Evolutionary conservation across 1,140 invertebrate genomes (phyloP), one percentile per base, ranked within the genome.

Genomic region (Aphidius gifuensis): DNA sequence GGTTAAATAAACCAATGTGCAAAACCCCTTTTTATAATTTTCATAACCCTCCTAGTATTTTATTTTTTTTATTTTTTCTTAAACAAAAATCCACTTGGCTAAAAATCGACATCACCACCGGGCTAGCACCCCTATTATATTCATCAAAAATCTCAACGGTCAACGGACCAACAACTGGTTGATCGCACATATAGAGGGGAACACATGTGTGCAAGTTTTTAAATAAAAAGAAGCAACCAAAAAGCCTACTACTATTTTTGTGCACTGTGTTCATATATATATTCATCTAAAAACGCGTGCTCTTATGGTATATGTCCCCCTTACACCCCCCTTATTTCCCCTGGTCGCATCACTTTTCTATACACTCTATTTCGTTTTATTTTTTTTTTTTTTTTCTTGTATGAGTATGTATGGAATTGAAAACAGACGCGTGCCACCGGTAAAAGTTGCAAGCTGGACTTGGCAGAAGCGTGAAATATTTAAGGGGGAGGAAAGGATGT

Each of bases 351-450:
- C 47, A 21, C 43, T 9, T 48, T 55, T 62, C 44, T 46, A 47
- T 21, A 39, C 40, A 8, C 7, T 8, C 7, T 53, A 42, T 6
- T 4, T 55, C 9, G 9, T 44, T 44, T 6, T 44, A 9, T 56
- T 62, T 62, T 68, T 66, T 43, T 49, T 61, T 64, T 65, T 16
- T 16, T 16, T 16, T 16, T 16, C 16, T 16, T 16, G 16, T 16
- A 40, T 53, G 60, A 68, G 21, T 50, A 60, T 50, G 43, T 49
- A 59, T 68, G 16, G 53, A 60, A 47, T 58, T 38, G 51, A 65
- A 74, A 77, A 75, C 64, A 68, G 62, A 71, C 74, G 74, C 74
- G 73, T 74, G 73, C 69, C 70, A 66, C 62, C 67, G 68, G 65
- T 66, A 64, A 74, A 72, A 77, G 73, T 75, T 66, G 73, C 66